phyloP scores from a whole-genome alignment of 2,888 invertebrate genomes.

The Lobophora halterata region DNA sequence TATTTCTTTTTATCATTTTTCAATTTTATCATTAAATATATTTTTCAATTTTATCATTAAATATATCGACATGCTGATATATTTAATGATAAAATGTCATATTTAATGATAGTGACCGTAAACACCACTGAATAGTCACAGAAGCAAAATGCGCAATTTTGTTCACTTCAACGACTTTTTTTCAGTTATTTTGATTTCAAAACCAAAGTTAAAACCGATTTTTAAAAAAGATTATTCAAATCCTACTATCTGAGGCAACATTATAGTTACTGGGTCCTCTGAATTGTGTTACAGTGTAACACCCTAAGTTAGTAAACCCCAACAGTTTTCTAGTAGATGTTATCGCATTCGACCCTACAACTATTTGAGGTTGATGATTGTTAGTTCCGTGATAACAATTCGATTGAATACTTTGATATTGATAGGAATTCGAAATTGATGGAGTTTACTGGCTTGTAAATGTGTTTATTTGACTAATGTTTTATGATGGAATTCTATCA shows the following conservation, averaged over 20 bases:
- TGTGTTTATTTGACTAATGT: conserved; percentile 8
- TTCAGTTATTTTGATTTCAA: no score
- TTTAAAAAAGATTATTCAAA: background rate
- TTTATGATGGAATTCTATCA: no score
- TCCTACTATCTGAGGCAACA: background rate
- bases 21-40: no score
- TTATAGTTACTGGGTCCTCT: background rate
- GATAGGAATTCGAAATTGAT: conserved; percentile 15
- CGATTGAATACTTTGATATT: conserved; percentile 23
- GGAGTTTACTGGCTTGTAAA: conserved; percentile 11
- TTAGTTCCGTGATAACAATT: conserved; percentile 29
- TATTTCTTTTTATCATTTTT: no score
- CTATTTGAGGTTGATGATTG: conserved; percentile 43
- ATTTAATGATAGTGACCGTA: no score
- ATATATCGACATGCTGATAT: no score
- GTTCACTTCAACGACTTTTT: no score
- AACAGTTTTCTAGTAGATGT: conserved; percentile 29
- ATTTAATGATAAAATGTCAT: no score
- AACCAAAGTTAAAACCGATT: no score
- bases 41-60: no score
- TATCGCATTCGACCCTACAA: conserved; percentile 42
- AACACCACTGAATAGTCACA: no score
- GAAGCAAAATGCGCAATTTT: no score
- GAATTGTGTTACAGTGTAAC: conserved; percentile 7
- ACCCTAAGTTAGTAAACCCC: conserved; percentile 27